These are phyloP conservation scores for Euglossa dilemma DNA, from an alignment of 1,140 invertebrate genomes.

Conservation along the genomic window DNA sequence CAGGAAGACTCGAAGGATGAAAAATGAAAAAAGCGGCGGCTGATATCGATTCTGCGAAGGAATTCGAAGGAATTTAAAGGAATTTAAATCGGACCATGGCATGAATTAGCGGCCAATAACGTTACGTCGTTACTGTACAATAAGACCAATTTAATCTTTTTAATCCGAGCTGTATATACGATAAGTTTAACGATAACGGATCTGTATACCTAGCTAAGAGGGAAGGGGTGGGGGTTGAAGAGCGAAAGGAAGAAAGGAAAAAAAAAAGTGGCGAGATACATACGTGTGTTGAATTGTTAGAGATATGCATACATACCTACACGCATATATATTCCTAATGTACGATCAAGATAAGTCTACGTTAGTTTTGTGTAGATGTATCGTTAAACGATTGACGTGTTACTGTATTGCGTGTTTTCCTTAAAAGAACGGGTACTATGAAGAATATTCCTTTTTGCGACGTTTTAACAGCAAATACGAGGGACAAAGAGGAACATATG, in stretches of 20 bases:
- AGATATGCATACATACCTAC: constrained; percentile 21
- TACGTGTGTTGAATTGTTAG: constrained; percentile 24
- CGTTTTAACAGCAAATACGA: constrained; percentile 17
- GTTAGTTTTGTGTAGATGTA: constrained; percentile 40
- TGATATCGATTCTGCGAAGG: constrained; percentile 30
- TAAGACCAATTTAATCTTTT: constrained; percentile 65
- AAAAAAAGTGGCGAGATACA: not conserved
- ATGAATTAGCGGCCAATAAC: constrained; percentile 46
- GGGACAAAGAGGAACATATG: constrained; percentile 2
- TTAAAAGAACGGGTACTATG: constrained; percentile 20
- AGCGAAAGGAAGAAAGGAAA: not conserved
- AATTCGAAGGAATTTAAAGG: constrained; percentile 25
- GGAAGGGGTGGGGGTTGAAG: not conserved
- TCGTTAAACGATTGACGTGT: constrained; percentile 37
- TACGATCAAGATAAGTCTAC: constrained; percentile 28
- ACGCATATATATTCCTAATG: constrained; percentile 16
- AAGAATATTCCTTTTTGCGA: constrained; percentile 30
- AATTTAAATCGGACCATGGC: constrained; percentile 56
- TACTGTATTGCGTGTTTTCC: constrained; percentile 52
- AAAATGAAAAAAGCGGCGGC: not conserved
- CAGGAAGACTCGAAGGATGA: not conserved
- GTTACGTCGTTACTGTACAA: constrained; percentile 50
- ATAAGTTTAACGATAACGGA: constrained; percentile 25
- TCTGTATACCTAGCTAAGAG: constrained; percentile 28
- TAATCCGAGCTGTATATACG: constrained; percentile 53